Evolutionary conservation across 2,888 invertebrate genomes (phyloP).

Genomic region (Coelinius sp.): DNA sequence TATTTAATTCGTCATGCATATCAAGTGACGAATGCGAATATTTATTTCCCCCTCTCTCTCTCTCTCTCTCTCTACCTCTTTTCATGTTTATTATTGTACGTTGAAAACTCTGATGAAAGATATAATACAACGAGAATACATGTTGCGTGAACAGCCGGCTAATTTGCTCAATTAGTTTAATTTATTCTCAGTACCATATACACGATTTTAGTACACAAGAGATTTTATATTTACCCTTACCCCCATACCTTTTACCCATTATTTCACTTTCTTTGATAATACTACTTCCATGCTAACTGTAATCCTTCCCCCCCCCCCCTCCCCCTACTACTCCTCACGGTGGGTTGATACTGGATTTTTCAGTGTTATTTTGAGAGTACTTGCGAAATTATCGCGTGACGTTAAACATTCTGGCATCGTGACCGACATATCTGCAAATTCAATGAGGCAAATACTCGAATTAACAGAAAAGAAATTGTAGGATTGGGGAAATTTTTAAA

Average conservation of each 20-base stretch:
- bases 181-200: constrained; percentile 65
- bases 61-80: too few relatives aligned
- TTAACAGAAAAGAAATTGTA: neutral
- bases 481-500: neutral
- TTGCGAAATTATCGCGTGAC: constrained; percentile 20
- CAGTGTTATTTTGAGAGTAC: constrained; percentile 5
- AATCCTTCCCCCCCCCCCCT: constrained; percentile 7
- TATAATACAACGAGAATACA: constrained; percentile 39
- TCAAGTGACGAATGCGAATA: constrained; percentile 14
- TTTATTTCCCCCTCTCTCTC: too few relatives aligned
- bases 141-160: constrained; percentile 62
- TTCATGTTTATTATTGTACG: neutral
- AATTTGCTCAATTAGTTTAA: constrained; percentile 67
- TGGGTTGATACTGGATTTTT: constrained; percentile 17
- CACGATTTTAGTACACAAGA: constrained; percentile 38
- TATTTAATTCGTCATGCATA: constrained; percentile 16
- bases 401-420: constrained; percentile 18
- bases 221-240: constrained; percentile 45
- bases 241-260: constrained; percentile 16
- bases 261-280: constrained; percentile 23
- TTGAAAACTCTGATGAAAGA: constrained; percentile 11
- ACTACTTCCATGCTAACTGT: constrained; percentile 6
- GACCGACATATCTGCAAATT: constrained; percentile 19
- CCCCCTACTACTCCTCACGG: neutral
- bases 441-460: constrained; percentile 5